Evolutionary conservation across 2,113 vertebrate genomes (phyloP).

Genomic region (Thunnus thynnus): DNA sequence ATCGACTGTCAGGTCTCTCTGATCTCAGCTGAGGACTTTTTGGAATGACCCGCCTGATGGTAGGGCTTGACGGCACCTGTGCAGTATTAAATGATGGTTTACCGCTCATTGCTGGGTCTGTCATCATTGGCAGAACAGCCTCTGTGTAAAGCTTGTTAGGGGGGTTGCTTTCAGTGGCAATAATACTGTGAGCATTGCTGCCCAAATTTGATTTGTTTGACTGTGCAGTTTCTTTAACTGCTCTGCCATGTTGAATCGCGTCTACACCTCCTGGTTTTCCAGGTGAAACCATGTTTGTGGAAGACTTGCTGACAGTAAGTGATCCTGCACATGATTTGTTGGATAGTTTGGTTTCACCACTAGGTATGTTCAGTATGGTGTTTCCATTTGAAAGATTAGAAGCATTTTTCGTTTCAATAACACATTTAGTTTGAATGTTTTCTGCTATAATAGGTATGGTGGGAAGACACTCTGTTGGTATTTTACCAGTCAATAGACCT

Average conservation of each 20-base stretch:
- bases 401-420: background rate
- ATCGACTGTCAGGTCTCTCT: slow-evolving; percentile 26
- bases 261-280: slow-evolving; percentile 17
- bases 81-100: slow-evolving; percentile 25
- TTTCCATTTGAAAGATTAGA: slow-evolving; percentile 20
- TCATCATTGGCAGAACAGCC: background rate
- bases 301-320: slow-evolving; percentile 1
- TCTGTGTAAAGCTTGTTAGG: slow-evolving; percentile 18
- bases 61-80: slow-evolving; percentile 38
- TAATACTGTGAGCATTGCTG: slow-evolving; percentile 5
- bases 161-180: slow-evolving; percentile 1
- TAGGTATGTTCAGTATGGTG: background rate
- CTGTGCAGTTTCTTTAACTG: slow-evolving; percentile 12
- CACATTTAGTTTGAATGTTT: slow-evolving; percentile 10
- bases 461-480: slow-evolving; percentile 2
- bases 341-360: slow-evolving; percentile 15
- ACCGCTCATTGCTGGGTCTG: slow-evolving; percentile 11
- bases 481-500: slow-evolving; percentile 5
- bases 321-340: slow-evolving; percentile 12
- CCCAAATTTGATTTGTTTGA: slow-evolving; percentile 9
- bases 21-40: slow-evolving; percentile 53
- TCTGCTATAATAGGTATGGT: background rate
- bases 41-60: slow-evolving; percentile 32
- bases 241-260: background rate
- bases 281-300: slow-evolving; percentile 4